A percentile compares a stretch with the other conserved stretches of the same genome.
phyloP scores from a whole-genome alignment of 2,888 invertebrate species.

The Leptothorax acervorum region DNA sequence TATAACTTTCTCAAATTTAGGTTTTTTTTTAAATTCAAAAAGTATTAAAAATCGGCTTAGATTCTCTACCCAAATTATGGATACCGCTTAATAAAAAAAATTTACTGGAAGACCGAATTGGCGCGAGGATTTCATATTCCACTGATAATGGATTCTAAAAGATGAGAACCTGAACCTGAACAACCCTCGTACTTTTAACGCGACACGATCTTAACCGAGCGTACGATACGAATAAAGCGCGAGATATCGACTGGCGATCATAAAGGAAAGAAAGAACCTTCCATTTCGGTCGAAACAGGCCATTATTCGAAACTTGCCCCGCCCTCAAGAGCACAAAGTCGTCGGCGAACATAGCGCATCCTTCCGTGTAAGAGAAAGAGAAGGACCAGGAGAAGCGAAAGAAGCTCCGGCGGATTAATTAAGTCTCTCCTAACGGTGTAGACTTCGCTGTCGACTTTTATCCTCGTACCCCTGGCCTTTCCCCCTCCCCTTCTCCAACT shows the following conservation, averaged over 20 bases:
- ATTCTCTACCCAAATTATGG: too few species aligned
- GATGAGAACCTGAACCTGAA: not conserved
- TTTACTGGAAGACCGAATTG: not conserved
- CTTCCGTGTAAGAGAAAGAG: slow-evolving; percentile 54
- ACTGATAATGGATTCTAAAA: slow-evolving; percentile 28
- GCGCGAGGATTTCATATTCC: not conserved
- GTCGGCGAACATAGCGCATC: slow-evolving; percentile 62
- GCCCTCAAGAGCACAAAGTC: slow-evolving; percentile 56
- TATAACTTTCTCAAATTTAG: too few species aligned
- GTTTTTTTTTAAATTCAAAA: too few species aligned
- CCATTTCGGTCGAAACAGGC: slow-evolving; percentile 50
- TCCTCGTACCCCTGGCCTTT: slow-evolving; percentile 62
- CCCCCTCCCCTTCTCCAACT: slow-evolving; percentile 46
- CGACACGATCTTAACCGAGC: slow-evolving; percentile 39
- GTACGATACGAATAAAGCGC: slow-evolving; percentile 47
- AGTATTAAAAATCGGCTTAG: too few species aligned
- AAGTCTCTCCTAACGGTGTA: slow-evolving; percentile 73
- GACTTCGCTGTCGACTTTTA: slow-evolving; percentile 74
- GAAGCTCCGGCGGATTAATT: slow-evolving; percentile 76
- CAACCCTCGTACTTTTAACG: slow-evolving; percentile 36
- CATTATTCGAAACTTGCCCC: slow-evolving; percentile 55
- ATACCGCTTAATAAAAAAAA: too few species aligned
- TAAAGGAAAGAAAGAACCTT: slow-evolving; percentile 37
- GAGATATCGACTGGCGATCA: slow-evolving; percentile 47
- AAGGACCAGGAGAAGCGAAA: slow-evolving; percentile 60